Base-by-base conservation (phyloP, 2,888 invertebrate species). In the Agriopis leucophaearia region DNA sequence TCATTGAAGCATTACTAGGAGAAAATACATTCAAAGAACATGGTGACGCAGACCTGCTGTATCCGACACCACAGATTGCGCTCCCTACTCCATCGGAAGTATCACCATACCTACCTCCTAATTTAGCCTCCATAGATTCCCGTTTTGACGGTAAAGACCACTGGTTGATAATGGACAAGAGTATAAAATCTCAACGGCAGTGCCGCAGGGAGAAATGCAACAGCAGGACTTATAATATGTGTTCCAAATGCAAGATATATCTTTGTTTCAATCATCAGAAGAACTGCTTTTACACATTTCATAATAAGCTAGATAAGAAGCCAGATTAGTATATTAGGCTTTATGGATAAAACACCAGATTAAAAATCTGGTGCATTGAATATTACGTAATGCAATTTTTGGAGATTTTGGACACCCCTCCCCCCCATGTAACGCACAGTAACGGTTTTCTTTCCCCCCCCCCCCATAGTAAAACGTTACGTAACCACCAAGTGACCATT, bases 211-310 rank as follows among this genome's bases (percentile, higher is more conserved):
- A 70, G 18, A 55, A 64, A 4, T 73, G 72, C 27, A 70, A 65
- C 16, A 71, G 75, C 55, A 66, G 78, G 18, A 74, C 72, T 48
- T 68, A 70, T 38, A 73, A 71, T 52, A 71, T 76, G 69, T 77
- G 78, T 51, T 52, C 75, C 0, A 76, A 78, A 61, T 75, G 76
- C 42, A 72, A 77, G 55, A 64, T 78, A 8, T 78, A 78, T 55
- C 59, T 78, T 4, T 78, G 78, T 45, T 71, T 71, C 27, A 76
- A 73, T 38, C 61, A 70, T 56, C 40, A 68, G 0, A 70, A 66
- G 44, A 73, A 73, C 27, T 73, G 72, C 38, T 73, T 73, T 50
- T 73, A 69, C 35, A 70, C 72, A 0, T 73, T 70, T 47, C 72
- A 73, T 55, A 73, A 64, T 50, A 64, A 64, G 18, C 10, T 64